Conservation (phyloP, 1,140 invertebrate genomes). For the Trichonephila clavipes region DNA sequence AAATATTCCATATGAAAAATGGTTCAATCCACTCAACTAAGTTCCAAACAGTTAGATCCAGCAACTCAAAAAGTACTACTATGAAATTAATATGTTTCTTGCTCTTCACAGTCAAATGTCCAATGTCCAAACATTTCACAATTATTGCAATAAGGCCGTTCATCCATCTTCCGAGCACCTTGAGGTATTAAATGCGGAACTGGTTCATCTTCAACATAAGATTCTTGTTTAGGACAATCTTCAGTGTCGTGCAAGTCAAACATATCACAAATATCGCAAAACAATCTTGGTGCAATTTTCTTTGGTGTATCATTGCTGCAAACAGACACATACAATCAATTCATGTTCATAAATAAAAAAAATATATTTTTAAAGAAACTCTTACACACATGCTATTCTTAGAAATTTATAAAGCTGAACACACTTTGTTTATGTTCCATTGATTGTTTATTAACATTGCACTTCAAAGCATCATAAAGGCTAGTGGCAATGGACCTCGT, state of each 20-base stretch:
- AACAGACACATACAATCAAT: no score
- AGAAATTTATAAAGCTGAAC: background rate
- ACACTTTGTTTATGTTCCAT: no score
- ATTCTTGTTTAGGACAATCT: conserved; percentile 94
- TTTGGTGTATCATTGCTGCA: conserved; percentile 77
- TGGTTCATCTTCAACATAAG: conserved; percentile 83
- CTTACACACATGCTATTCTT: no score
- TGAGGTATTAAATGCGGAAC: conserved; percentile 82
- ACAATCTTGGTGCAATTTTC: conserved; percentile 87
- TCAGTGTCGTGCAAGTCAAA: conserved; percentile 98
- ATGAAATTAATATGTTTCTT: conserved; percentile 87
- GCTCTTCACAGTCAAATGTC: conserved; percentile 89
- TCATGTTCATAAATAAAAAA: no score
- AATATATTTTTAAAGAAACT: no score
- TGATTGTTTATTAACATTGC: background rate
- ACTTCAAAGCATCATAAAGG: no score
- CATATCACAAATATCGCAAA: conserved; percentile 98
- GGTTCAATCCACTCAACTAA: conserved; percentile 12
- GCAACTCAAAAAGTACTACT: background rate
- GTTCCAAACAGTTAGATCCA: background rate
- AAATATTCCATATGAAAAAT: background rate
- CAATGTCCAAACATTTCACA: conserved; percentile 95
- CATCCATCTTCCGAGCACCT: conserved; percentile 81
- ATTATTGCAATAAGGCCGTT: conserved; percentile 93
- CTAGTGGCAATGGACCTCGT: background rate